Evolutionary conservation across 2,888 invertebrate species (phyloP).

Genomic region (Carterocephalus palaemon): DNA sequence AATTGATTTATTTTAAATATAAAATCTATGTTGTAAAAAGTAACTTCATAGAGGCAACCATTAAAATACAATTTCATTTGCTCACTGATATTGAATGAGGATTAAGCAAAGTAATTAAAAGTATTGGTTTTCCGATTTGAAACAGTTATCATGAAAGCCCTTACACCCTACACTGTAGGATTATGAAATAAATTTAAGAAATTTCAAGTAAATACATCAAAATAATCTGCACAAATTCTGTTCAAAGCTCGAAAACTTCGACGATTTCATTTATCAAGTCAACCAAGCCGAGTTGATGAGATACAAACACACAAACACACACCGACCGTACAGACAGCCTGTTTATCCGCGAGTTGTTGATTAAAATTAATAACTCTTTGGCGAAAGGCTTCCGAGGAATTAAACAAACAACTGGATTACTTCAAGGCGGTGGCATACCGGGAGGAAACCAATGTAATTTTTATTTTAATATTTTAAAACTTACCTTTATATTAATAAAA

Average conservation of each 20-base stretch:
- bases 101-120: too few relatives aligned
- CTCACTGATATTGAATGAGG: too few relatives aligned
- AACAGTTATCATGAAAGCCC: too few relatives aligned
- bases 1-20: too few relatives aligned
- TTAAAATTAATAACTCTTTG: conserved; percentile 49
- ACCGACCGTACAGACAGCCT: conserved; percentile 22
- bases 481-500: too few relatives aligned
- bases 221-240: conserved; percentile 3
- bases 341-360: conserved; percentile 36
- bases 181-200: neutral
- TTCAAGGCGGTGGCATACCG: neutral
- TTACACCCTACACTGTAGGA: too few relatives aligned
- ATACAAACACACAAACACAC: conserved; percentile 19
- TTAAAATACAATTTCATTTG: too few relatives aligned
- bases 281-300: conserved; percentile 22
- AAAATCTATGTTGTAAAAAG: too few relatives aligned
- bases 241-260: conserved; percentile 15
- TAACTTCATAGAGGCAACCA: too few relatives aligned
- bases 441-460: too few relatives aligned
- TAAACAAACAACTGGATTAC: conserved; percentile 29
- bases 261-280: conserved; percentile 19
- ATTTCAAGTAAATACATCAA: neutral
- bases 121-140: too few relatives aligned
- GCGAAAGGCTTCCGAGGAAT: conserved; percentile 22
- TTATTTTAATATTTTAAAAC: too few relatives aligned